Evolutionary conservation across 2,113 vertebrate species (phyloP), one percentile per base, ranked within the genome.

Genomic region (Motacilla tschutschensis): DNA sequence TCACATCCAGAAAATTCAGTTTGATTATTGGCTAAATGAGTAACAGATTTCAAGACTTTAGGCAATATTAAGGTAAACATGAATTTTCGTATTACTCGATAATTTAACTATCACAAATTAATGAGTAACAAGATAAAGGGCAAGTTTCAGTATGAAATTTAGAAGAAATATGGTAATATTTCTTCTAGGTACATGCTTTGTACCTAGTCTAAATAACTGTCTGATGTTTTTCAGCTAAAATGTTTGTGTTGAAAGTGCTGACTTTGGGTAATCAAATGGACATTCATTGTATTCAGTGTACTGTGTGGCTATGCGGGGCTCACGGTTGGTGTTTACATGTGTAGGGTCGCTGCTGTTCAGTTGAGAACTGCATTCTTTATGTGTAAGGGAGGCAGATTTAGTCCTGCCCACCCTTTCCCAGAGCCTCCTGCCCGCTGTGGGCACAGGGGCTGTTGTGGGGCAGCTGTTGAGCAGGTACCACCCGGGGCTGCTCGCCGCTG

Each of bases 341-440:
- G 4, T 13, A 3, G 15, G 11, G 17, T 44, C 47, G 31, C 40
- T 79, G n/a, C 54, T 70, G 60, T 29, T 38, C 8, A 17, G 43
- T 6, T 73, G 65, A 58, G 60, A 58, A 77, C 10, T 22, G 12
- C 7, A 1, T 38, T 65, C 7, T 33, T 35, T 8, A n/a, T n/a
- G 8, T 50, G 4, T 14, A 7, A 5, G 26, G 43, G 28, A 65
- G n/a, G n/a, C 43, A 58, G 51, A 12, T 70, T 8, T 6, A 4
- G 38, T 43, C 24, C 20, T n/a, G 13, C 22, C 65, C 29, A 2
- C 5, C 67, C 31, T 65, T 78, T 59, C 8, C 33, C 8, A 8
- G 65, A 47, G 53, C 20, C 43, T 51, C 66, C 55, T n/a, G 18
- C n/a, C 0, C 0, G 0, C 15, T 6, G 29, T 12, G 26, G 72